phyloP scores from a whole-genome alignment of 2,113 vertebrate species.

The Castor canadensis region DNA sequence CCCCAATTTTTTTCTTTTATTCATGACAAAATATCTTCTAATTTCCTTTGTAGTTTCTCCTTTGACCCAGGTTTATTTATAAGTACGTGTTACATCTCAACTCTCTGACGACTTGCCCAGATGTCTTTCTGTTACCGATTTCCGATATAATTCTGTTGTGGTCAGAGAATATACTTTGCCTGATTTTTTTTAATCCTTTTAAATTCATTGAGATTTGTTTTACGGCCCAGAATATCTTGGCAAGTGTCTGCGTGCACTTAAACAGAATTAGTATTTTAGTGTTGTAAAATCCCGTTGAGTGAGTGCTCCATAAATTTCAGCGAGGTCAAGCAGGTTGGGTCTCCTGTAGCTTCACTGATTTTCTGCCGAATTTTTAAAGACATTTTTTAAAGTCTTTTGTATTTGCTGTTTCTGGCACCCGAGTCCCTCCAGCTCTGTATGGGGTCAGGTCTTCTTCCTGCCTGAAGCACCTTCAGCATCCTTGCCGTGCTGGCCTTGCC shows the following conservation, averaged over 20 bases:
- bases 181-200: conserved; percentile 55
- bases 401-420: too few species aligned
- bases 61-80: not conserved
- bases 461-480: too few species aligned
- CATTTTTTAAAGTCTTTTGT: not conserved
- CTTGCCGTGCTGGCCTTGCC: too few species aligned
- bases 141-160: not conserved
- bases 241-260: conserved; percentile 21
- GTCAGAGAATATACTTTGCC: conserved; percentile 34
- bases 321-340: not conserved
- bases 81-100: not conserved
- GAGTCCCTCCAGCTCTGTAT: too few species aligned
- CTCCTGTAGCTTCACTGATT: not conserved
- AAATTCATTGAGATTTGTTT: conserved; percentile 47
- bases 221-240: conserved; percentile 33
- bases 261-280: conserved; percentile 6
- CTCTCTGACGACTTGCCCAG: not conserved
- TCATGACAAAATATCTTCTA: not conserved
- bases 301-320: not conserved
- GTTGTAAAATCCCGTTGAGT: not conserved
- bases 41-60: not conserved
- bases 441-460: too few species aligned
- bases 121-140: conserved; percentile 1
- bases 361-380: not conserved
- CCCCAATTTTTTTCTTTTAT: not conserved